These are phyloP conservation scores for Carettochelys insculpta DNA, from an alignment of 2,113 vertebrate genomes.

Conservation along the genomic window DNA sequence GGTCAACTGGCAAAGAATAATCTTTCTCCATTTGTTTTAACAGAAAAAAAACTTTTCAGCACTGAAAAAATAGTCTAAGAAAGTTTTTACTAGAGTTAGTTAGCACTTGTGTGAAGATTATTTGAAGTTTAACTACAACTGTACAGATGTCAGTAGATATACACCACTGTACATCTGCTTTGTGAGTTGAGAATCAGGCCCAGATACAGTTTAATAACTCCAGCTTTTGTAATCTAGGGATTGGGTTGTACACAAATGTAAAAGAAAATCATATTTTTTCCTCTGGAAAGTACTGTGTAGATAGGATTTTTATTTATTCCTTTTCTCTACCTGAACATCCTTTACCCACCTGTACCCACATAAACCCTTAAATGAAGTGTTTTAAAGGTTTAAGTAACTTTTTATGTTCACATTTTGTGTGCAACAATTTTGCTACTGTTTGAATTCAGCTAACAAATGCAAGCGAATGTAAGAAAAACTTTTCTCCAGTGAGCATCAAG, in stretches of 20 bases:
- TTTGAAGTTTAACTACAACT: background rate
- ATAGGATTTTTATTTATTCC: background rate
- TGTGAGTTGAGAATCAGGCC: background rate
- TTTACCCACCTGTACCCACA: background rate
- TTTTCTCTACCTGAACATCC: background rate
- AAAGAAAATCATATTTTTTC: background rate
- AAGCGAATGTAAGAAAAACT: background rate
- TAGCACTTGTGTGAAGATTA: background rate
- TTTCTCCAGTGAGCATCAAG: background rate
- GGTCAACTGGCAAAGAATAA: constrained; percentile 19
- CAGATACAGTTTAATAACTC: background rate
- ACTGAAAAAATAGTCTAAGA: constrained; percentile 4
- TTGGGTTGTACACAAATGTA: background rate
- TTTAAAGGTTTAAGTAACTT: background rate
- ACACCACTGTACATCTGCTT: background rate
- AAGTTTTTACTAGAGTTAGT: background rate
- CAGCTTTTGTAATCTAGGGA: background rate
- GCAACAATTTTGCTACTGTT: background rate
- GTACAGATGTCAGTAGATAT: background rate
- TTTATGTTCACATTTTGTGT: background rate
- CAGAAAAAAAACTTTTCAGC: background rate
- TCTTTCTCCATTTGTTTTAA: background rate
- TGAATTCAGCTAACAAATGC: background rate
- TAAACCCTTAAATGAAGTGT: background rate
- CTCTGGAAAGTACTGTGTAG: background rate